Percentiles rank a stretch among this genome's conserved stretches.
phyloP scores from a whole-genome alignment of 2,888 invertebrate species.

The Drosophila bunnanda region DNA sequence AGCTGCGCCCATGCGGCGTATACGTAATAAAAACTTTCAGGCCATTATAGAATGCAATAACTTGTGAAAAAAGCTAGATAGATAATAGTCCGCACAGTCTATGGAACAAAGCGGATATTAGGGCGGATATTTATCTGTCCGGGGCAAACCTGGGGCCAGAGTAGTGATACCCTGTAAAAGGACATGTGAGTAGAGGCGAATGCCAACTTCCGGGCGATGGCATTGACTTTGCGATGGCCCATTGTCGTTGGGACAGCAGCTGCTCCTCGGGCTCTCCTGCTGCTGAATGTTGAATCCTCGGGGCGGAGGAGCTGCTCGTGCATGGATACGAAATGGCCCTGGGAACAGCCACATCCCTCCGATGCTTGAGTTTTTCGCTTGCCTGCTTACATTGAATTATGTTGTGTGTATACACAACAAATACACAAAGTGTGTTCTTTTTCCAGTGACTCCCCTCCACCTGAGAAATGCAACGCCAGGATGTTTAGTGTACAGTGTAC shows the following conservation, averaged over 20 bases:
- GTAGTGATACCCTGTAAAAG: conserved; percentile 1
- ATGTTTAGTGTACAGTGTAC: conserved; percentile 6
- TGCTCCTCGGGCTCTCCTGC: conserved; percentile 7
- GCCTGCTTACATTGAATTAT: conserved; percentile 70
- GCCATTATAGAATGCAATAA: conserved; percentile 6
- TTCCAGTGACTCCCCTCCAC: not conserved
- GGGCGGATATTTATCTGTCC: not conserved
- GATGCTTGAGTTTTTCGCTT: conserved; percentile 38
- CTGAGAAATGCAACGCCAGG: conserved; percentile 22
- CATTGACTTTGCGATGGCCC: conserved; percentile 63
- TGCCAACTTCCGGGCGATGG: conserved; percentile 49
- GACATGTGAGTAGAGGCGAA: conserved; percentile 14
- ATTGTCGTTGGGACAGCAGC: conserved; percentile 54
- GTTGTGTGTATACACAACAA: conserved; percentile 52
- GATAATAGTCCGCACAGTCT: not conserved
- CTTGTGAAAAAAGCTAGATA: not conserved
- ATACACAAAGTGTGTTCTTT: conserved; percentile 36
- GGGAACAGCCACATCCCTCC: conserved; percentile 25
- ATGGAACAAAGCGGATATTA: conserved; percentile 3
- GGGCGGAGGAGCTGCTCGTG: conserved; percentile 54
- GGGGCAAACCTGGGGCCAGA: conserved; percentile 1
- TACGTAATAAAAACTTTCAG: conserved; percentile 14
- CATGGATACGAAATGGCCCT: conserved; percentile 48
- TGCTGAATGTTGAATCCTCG: conserved; percentile 18
- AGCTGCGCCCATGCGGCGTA: conserved; percentile 3